Evolutionary conservation across 2,113 vertebrate genomes (phyloP).

Genomic region (Oriolus oriolus): DNA sequence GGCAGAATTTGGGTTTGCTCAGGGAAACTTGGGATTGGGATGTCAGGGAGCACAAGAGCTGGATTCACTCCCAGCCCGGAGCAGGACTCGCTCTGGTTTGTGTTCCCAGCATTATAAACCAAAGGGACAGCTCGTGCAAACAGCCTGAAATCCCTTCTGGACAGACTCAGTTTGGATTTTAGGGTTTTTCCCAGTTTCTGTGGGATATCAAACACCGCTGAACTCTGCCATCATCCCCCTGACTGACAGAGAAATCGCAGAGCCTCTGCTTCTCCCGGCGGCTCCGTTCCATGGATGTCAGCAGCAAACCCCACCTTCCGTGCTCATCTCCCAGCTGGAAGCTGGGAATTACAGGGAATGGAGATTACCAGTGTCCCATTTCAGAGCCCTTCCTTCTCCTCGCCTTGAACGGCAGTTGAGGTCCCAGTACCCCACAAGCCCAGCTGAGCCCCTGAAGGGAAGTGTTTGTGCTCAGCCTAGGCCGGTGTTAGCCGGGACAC

Average conservation of each 20-base stretch:
- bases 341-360: not conserved
- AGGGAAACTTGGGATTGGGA: not conserved
- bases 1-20: not conserved
- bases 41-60: not conserved
- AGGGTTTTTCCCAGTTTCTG: not conserved
- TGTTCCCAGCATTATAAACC: not conserved
- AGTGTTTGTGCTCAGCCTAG: accelerated
- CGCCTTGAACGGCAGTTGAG: not conserved
- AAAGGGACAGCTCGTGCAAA: not conserved
- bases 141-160: not conserved
- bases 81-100: not conserved
- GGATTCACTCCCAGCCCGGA: not conserved
- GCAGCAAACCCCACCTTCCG: not conserved
- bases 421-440: not conserved
- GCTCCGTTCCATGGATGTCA: not conserved
- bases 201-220: not conserved
- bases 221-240: not conserved
- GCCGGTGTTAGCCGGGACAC: not conserved
- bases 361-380: not conserved
- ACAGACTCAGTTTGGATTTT: not conserved
- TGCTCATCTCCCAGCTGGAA: not conserved
- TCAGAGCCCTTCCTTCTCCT: not conserved
- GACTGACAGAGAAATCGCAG: not conserved
- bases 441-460: not conserved
- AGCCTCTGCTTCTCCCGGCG: not conserved